phyloP scores from a whole-genome alignment of 2,888 invertebrate genomes.

The Rhynchonema sp. region DNA sequence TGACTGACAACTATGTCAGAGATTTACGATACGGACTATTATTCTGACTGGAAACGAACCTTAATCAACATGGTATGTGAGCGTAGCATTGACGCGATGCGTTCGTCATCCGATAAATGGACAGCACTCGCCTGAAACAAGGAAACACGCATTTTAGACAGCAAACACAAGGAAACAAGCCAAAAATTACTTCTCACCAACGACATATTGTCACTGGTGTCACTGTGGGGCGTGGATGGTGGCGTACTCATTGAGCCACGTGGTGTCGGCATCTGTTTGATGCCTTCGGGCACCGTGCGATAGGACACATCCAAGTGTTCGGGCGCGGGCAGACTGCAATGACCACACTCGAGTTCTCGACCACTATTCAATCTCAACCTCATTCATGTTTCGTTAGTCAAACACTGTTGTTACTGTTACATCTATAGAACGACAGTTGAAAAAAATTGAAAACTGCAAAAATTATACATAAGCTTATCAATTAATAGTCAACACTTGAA shows the following conservation, averaged over 20 bases:
- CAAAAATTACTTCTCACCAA: background rate
- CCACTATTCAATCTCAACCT: no score
- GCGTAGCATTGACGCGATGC: background rate
- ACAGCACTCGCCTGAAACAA: background rate
- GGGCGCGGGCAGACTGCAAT: no score
- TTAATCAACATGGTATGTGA: background rate
- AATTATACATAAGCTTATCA: no score
- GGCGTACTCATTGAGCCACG: background rate
- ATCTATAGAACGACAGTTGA: no score
- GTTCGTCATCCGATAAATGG: background rate
- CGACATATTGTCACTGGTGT: background rate
- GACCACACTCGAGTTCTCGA: no score
- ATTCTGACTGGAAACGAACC: no score
- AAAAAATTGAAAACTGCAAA: no score
- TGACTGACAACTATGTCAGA: no score
- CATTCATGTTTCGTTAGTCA: no score
- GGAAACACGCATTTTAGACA: background rate
- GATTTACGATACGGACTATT: no score
- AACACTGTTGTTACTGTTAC: no score
- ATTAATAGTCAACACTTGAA: no score
- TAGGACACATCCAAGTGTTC: background rate
- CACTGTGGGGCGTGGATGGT: background rate
- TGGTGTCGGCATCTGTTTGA: background rate
- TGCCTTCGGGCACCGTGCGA: background rate
- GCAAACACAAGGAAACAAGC: background rate